phyloP scores from a whole-genome alignment of 2,113 vertebrate species.

The Podarcis muralis region DNA sequence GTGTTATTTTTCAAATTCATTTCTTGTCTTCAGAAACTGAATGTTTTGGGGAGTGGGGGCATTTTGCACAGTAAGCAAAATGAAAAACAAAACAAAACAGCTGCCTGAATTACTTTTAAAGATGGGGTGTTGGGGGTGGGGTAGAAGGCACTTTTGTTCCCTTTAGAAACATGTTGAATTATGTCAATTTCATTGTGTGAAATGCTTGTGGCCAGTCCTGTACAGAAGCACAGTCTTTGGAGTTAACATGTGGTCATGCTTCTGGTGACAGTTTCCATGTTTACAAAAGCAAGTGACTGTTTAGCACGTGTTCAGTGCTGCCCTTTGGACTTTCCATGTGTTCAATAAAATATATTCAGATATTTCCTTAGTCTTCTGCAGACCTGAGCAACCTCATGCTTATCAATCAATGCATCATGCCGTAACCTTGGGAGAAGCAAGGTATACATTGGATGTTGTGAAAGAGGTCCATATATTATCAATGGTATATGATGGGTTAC shows the following conservation, averaged over 20 bases:
- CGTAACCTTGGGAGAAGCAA: neutral
- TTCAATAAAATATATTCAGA: slow-evolving; percentile 26
- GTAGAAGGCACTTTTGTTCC: neutral
- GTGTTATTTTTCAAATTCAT: neutral
- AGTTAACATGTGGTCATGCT: slow-evolving; percentile 14
- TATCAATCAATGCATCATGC: neutral
- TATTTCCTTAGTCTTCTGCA: neutral
- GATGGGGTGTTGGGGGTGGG: no score
- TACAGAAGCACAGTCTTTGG: slow-evolving; percentile 7
- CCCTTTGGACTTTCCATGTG: neutral
- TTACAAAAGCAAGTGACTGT: slow-evolving; percentile 21
- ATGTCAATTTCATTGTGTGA: neutral
- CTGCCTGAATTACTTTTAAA: neutral
- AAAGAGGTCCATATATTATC: neutral
- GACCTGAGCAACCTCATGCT: neutral
- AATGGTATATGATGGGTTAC: neutral
- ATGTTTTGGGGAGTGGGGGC: neutral
- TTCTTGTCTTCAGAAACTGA: neutral
- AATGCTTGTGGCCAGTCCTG: slow-evolving; percentile 12
- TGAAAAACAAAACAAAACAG: neutral
- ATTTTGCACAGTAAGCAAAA: neutral
- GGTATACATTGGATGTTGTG: neutral
- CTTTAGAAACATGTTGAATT: neutral
- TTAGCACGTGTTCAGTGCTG: slow-evolving; percentile 6
- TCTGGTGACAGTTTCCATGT: slow-evolving; percentile 26